phyloP scores from a whole-genome alignment of 2,797 vertebrate species.

The Cercopithecus mitis region DNA sequence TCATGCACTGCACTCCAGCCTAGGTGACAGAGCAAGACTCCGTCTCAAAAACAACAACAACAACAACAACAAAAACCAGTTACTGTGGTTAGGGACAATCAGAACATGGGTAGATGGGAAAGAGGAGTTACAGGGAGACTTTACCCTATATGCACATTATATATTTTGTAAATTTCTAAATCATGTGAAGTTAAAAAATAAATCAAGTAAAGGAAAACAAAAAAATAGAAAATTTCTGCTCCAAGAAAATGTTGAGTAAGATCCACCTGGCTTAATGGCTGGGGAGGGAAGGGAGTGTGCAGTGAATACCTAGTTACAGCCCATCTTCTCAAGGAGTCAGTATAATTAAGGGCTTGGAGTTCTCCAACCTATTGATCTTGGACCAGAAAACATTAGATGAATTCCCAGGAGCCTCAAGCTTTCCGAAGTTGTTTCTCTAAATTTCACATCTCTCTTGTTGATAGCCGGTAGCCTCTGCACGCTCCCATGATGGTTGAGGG shows the following conservation, averaged over 20 bases:
- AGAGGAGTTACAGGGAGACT: background rate
- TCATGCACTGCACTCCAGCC: background rate
- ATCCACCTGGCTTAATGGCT: background rate
- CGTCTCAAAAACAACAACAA: background rate
- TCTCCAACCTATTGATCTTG: conserved; percentile 64
- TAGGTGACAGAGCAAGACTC: background rate
- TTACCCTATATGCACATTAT: background rate
- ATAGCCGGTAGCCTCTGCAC: background rate
- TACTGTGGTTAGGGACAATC: background rate
- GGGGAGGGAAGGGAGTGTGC: background rate
- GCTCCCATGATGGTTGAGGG: background rate
- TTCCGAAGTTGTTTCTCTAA: conserved; percentile 58
- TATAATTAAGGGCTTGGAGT: conserved; percentile 46
- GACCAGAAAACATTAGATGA: conserved; percentile 51
- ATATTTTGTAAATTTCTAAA: background rate
- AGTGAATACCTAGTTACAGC: background rate
- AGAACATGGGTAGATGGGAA: background rate
- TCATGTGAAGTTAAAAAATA: background rate
- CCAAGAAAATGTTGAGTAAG: background rate
- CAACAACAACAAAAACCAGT: background rate
- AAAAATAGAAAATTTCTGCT: background rate
- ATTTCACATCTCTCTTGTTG: conserved; percentile 53
- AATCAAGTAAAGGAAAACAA: background rate
- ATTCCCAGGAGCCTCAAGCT: conserved; percentile 24
- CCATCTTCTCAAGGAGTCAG: background rate